phyloP scores from a whole-genome alignment of 2,888 invertebrate species.

The Caenorhabditis macrosperma region DNA sequence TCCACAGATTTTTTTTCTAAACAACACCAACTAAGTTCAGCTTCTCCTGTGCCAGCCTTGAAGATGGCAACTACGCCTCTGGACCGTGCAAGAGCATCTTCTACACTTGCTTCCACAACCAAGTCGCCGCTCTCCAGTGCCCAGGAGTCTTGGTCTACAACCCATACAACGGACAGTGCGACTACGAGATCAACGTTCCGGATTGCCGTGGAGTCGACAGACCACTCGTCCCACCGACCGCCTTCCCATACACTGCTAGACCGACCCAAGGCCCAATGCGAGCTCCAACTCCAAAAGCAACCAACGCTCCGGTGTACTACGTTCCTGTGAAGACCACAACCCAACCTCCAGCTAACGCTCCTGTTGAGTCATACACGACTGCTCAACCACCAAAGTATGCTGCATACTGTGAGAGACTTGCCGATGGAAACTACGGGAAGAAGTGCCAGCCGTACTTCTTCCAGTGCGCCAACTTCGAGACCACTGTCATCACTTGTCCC shows the following conservation, averaged over 20 bases:
- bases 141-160: slow-evolving; percentile 62
- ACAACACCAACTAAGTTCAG: slow-evolving; percentile 5
- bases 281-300: not conserved
- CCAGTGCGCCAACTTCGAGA: slow-evolving; percentile 52
- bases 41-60: slow-evolving; percentile 46
- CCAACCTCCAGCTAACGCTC: slow-evolving; percentile 1
- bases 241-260: not conserved
- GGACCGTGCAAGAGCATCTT: slow-evolving; percentile 51
- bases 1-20: not conserved
- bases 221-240: slow-evolving; percentile 1
- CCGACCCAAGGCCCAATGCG: not conserved
- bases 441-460: slow-evolving; percentile 53
- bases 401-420: slow-evolving; percentile 58
- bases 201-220: slow-evolving; percentile 22
- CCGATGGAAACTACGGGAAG: slow-evolving; percentile 60
- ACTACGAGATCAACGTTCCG: slow-evolving; percentile 44
- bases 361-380: slow-evolving; percentile 16
- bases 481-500: slow-evolving; percentile 61
- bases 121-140: slow-evolving; percentile 37
- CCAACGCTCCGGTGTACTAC: slow-evolving; percentile 3
- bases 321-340: not conserved
- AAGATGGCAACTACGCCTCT: slow-evolving; percentile 58
- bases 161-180: slow-evolving; percentile 62
- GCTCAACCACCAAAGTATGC: slow-evolving; percentile 17
- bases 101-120: slow-evolving; percentile 54